Evolutionary conservation across 2,797 vertebrate genomes (phyloP).

Genomic region (Esox lucius): DNA sequence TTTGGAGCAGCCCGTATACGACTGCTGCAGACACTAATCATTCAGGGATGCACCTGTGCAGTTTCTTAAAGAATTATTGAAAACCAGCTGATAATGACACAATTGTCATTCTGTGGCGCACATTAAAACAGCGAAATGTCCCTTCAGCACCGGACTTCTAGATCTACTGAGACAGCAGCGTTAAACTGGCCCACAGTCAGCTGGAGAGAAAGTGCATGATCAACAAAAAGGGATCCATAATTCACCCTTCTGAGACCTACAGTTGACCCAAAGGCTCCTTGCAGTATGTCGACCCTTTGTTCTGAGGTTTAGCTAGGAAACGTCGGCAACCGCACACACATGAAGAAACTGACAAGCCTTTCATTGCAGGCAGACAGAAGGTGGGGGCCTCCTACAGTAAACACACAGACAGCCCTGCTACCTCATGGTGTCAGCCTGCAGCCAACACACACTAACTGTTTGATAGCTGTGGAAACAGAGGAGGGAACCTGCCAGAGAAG

Average conservation of each 20-base stretch:
- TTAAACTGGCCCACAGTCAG: conserved; percentile 62
- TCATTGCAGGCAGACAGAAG: conserved; percentile 47
- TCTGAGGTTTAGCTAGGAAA: conserved; percentile 59
- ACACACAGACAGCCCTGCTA: conserved; percentile 64
- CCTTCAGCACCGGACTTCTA: not conserved
- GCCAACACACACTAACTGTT: conserved; percentile 59
- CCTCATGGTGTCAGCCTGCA: conserved; percentile 57
- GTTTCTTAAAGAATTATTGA: not conserved
- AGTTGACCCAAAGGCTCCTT: conserved; percentile 35
- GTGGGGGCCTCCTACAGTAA: conserved; percentile 53
- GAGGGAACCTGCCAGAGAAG: conserved; percentile 9
- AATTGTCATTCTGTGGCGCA: not conserved
- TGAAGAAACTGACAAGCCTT: conserved; percentile 61
- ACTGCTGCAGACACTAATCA: too few species aligned
- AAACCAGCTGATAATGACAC: not conserved
- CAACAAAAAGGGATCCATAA: conserved; percentile 64
- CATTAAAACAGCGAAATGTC: not conserved
- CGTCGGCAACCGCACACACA: conserved; percentile 47
- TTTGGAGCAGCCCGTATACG: not conserved
- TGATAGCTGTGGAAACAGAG: conserved; percentile 63
- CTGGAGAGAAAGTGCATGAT: conserved; percentile 56
- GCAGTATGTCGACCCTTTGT: conserved; percentile 58
- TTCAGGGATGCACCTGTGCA: too few species aligned
- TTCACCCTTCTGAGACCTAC: conserved; percentile 64
- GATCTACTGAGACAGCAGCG: conserved; percentile 47